These are phyloP conservation scores for Neogobius melanostomus DNA, from an alignment of 2,113 vertebrate species.

Conservation along the genomic window DNA sequence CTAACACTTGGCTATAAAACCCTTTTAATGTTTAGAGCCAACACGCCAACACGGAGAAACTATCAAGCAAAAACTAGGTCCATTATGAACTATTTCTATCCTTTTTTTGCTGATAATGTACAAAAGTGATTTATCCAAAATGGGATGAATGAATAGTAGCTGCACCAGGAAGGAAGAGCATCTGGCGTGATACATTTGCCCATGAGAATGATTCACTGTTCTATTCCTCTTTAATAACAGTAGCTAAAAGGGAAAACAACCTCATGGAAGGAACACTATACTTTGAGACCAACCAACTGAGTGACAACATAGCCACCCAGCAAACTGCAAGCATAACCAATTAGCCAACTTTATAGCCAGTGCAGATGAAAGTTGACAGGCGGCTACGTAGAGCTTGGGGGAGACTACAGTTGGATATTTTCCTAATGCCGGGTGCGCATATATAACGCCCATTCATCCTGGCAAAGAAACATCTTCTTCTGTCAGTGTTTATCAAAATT, in stretches of 20 bases:
- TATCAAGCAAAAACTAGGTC: too few species aligned
- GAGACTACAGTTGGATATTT: background rate
- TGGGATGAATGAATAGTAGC: background rate
- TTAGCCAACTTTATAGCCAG: background rate
- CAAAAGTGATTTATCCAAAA: too few species aligned
- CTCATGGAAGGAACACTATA: too few species aligned
- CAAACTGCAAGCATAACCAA: background rate
- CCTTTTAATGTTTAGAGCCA: background rate
- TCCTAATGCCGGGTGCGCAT: background rate
- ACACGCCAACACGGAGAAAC: too few species aligned
- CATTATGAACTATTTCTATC: too few species aligned
- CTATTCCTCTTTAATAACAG: background rate
- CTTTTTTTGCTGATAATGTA: too few species aligned
- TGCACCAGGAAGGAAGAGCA: background rate
- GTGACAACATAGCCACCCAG: background rate
- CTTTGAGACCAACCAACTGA: background rate
- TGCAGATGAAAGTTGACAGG: background rate
- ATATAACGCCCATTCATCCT: constrained; percentile 13
- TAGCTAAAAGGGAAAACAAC: too few species aligned
- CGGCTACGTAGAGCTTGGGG: background rate
- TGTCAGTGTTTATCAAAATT: constrained; percentile 53
- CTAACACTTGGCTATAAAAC: background rate
- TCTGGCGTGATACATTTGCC: background rate
- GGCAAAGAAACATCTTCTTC: constrained; percentile 33
- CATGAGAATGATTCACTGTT: background rate